A percentile compares a stretch with the other conserved stretches of the same genome.
Evolutionary conservation across 1,140 invertebrate species (phyloP).

Genomic region (Trachymyrmex cornetzi): DNA sequence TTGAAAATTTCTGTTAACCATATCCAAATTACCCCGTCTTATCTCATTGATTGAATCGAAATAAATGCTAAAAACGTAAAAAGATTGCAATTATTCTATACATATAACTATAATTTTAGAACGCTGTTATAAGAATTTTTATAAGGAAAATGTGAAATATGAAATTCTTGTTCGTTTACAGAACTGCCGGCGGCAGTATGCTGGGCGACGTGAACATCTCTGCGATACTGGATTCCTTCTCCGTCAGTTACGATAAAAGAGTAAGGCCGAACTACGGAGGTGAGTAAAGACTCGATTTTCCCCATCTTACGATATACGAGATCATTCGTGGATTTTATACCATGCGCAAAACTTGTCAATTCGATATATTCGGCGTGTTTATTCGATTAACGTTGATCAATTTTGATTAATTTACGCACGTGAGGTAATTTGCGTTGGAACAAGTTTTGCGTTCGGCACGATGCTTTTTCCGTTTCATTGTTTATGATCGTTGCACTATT

Average conservation of each 20-base stretch:
- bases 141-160: not conserved
- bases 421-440: not conserved
- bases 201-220: conserved; percentile 96
- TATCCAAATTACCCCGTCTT: too few species aligned
- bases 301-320: conserved; percentile 62
- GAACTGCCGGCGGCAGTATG: conserved; percentile 92
- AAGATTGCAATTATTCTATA: not conserved
- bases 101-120: not conserved
- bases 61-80: not conserved
- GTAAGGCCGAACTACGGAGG: conserved; percentile 99
- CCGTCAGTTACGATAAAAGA: conserved; percentile 98
- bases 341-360: conserved; percentile 65
- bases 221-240: conserved; percentile 96
- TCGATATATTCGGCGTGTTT: not conserved
- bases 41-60: not conserved
- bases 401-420: not conserved
- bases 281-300: conserved; percentile 88
- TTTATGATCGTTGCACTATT: conserved; percentile 71
- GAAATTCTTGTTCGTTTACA: conserved; percentile 84
- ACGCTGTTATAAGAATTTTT: not conserved
- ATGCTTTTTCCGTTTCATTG: conserved; percentile 63
- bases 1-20: too few species aligned
- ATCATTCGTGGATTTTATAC: conserved; percentile 71
- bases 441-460: conserved; percentile 67
- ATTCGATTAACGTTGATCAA: not conserved